Evolutionary conservation across 1,140 invertebrate genomes (phyloP), one percentile per base, ranked within the genome.

Genomic region (Euwallacea fornicatus): DNA sequence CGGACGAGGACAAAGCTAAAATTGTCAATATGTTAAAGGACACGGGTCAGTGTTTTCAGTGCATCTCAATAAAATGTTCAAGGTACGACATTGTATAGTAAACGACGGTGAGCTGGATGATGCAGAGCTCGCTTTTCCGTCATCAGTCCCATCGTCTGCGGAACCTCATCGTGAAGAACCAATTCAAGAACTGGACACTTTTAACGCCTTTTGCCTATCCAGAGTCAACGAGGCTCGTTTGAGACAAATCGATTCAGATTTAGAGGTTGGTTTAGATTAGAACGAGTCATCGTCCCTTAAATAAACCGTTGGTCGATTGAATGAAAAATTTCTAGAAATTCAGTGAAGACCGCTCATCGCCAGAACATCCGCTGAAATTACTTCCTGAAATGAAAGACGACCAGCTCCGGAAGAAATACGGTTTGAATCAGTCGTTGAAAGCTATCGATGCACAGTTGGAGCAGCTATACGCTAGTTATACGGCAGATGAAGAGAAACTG

Each of bases 1-100:
- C 78, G 1, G 78, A 78, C 44, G 76, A 78, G 54, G 74, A 78
- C 66, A 78, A 78, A 60, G 43, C 62, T 15, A 73, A 73, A 54
- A 71, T 78, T 64, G 69, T 74, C 21, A 11, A 64, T 11, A 60
- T 78, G 15, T 47, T 78, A 42, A 41, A 58, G 9, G 73, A 77
- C 67, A 71, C 72, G 61, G 73, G 73, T 73, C n/a, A n/a, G n/a
- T n/a, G n/a, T n/a, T n/a, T n/a, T n/a, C n/a, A n/a, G n/a, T n/a
- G 66, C 46, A 53, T 53, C 2, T 58, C 9, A 63, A 33, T 61
- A 55, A 8, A 7, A 55, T 55, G 7, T 55, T 55, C 15, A 46
- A 42, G 9, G 42, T 63, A 11, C 7, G 46, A 46, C 8, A 46
- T 11, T 44, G 46, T 43, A 42, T 66, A 61, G 11, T 47, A 72